Conservation (phyloP, 2,888 invertebrate genomes). For the Drosophila niveifrons region DNA sequence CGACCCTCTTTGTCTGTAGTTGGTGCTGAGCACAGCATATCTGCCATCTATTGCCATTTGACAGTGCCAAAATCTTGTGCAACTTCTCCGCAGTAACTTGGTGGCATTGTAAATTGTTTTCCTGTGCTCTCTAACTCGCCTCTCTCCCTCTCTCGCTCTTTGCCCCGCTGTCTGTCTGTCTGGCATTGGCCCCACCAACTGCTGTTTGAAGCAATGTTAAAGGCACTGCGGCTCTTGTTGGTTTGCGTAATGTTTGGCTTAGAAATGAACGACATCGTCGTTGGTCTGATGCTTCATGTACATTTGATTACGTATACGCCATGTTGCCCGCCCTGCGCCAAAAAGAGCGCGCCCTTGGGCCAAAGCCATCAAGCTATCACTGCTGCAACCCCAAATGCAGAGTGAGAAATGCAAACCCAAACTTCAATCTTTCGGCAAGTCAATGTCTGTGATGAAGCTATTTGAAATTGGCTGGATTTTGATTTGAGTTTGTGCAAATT, state of each 20-base stretch:
- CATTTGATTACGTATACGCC: slow-evolving; percentile 79
- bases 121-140: slow-evolving; percentile 47
- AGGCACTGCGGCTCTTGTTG: slow-evolving; percentile 33
- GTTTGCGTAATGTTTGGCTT: slow-evolving; percentile 51
- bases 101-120: slow-evolving; percentile 77
- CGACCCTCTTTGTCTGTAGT: slow-evolving; percentile 25
- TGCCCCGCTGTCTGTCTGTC: slow-evolving; percentile 2
- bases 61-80: slow-evolving; percentile 65
- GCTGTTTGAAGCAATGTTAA: slow-evolving; percentile 60
- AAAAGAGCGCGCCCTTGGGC: slow-evolving; percentile 67
- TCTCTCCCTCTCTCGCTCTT: slow-evolving; percentile 11
- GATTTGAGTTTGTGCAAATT: slow-evolving; percentile 76
- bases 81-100: slow-evolving; percentile 56
- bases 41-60: slow-evolving; percentile 56
- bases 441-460: slow-evolving; percentile 47
- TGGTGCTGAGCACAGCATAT: slow-evolving; percentile 4
- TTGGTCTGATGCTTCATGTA: slow-evolving; percentile 64
- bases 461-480: slow-evolving; percentile 70
- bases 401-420: slow-evolving; percentile 8
- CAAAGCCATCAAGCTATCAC: slow-evolving; percentile 68
- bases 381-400: slow-evolving; percentile 28
- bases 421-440: slow-evolving; percentile 25
- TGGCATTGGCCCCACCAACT: slow-evolving; percentile 11
- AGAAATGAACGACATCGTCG: slow-evolving; percentile 45
- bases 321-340: slow-evolving; percentile 57